Percentiles rank a stretch among this genome's conserved stretches.
Evolutionary conservation across 2,888 invertebrate genomes (phyloP).

Genomic region (Lissonota sp.): DNA sequence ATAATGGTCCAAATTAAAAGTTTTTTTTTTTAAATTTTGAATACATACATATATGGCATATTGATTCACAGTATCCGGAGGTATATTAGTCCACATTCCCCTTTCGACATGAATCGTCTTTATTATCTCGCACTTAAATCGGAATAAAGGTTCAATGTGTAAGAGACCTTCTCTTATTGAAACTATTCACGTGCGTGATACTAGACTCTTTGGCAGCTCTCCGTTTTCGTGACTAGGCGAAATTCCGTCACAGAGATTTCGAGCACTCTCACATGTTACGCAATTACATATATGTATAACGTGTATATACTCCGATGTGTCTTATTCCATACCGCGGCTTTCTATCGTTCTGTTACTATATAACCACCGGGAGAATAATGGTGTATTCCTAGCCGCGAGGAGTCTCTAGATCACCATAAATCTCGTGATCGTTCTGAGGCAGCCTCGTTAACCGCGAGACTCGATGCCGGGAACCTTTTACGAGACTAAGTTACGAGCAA

Average conservation of each 20-base stretch:
- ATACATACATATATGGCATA: no score
- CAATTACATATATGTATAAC: slow-evolving; percentile 13
- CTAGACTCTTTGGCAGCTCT: neutral
- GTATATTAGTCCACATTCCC: no score
- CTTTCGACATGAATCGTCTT: no score
- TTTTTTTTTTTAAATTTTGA: no score
- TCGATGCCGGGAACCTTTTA: slow-evolving; percentile 68
- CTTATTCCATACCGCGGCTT: slow-evolving; percentile 40
- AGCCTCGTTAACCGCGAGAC: slow-evolving; percentile 58
- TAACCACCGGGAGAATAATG: slow-evolving; percentile 15
- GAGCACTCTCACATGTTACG: slow-evolving; percentile 7
- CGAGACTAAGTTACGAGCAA: slow-evolving; percentile 69
- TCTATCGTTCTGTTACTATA: slow-evolving; percentile 7
- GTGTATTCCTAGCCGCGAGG: slow-evolving; percentile 39
- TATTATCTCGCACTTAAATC: no score
- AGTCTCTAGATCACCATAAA: slow-evolving; percentile 67
- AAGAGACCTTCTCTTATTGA: no score
- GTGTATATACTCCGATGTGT: slow-evolving; percentile 2
- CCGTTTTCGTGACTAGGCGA: neutral
- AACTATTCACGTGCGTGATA: neutral
- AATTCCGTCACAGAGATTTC: slow-evolving; percentile 28
- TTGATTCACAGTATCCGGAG: no score
- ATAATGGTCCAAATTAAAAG: no score
- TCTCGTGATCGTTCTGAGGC: slow-evolving; percentile 62
- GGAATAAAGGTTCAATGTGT: no score